phyloP scores from a whole-genome alignment of 2,888 invertebrate species.

The Xestia rhomboidea region DNA sequence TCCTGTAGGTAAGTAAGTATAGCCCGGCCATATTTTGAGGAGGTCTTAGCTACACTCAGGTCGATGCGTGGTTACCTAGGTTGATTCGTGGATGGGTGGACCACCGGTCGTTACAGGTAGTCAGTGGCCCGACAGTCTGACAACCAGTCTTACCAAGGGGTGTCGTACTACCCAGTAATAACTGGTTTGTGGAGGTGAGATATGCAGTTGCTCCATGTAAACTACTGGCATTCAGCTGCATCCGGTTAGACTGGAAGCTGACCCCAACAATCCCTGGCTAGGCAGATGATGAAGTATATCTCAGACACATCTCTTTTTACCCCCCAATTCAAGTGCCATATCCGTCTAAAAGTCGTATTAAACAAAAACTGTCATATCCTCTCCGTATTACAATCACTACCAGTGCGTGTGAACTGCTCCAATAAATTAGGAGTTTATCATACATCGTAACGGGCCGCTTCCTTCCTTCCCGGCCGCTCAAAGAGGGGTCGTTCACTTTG shows the following conservation, averaged over 20 bases:
- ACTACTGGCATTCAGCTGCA: neutral
- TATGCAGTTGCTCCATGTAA: neutral
- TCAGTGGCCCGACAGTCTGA: neutral
- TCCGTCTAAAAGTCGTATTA: slow-evolving; percentile 38
- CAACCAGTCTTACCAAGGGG: neutral
- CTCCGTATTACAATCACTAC: slow-evolving; percentile 45
- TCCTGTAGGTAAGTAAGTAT: neutral
- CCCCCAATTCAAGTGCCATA: slow-evolving; percentile 14
- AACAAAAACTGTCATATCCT: slow-evolving; percentile 63
- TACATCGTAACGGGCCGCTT: slow-evolving; percentile 70
- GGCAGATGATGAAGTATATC: neutral
- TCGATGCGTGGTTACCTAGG: neutral
- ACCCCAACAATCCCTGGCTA: neutral
- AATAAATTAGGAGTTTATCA: slow-evolving; percentile 57
- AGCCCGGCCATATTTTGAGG: neutral
- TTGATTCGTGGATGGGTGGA: too few relatives aligned
- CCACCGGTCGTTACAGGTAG: neutral
- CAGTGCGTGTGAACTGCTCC: slow-evolving; percentile 72
- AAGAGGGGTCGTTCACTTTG: slow-evolving; percentile 42
- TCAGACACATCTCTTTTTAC: neutral
- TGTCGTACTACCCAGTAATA: neutral
- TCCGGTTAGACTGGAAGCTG: neutral
- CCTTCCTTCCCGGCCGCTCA: slow-evolving; percentile 67
- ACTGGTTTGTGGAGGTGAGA: neutral
- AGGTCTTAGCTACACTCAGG: neutral